Base-by-base conservation (phyloP, 2,888 invertebrate species). In the Polyommatus iphigenia region DNA sequence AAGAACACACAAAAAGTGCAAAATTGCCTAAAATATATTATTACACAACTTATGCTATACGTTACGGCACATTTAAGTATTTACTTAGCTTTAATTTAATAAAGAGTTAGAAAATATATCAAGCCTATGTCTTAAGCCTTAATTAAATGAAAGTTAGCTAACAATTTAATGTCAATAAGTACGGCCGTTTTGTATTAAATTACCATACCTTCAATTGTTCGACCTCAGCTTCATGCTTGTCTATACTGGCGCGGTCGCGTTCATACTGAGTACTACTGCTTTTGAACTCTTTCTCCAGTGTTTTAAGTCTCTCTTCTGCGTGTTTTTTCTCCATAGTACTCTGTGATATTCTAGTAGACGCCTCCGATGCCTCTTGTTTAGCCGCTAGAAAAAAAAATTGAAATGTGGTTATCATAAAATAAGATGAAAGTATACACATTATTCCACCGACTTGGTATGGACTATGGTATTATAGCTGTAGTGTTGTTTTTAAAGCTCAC, bases 311-410 rank as follows among this genome's bases (percentile, higher is more conserved):
- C 76, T 91, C 93, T 78, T 95, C 95, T 6, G 95, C 95, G 83
- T 97, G 96, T 32, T 93, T 93, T 82, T 96, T 89, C 86, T 96
- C 96, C 97, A 98, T 97, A 78, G 95, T 95, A 24, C 96, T 96
- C 81, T 97, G 97, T 81, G 97, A 96, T 15, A 96, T 95, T 81
- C 97, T 96, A 0, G 98, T 98, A 80, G 96, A 95, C 0, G 97
- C 97, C 85, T 96, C 96, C 10, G 97, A 96, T 0, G 97, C 95
- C 77, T 95, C 96, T 83, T 97, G 96, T 86, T 97, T 97, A 0
- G 97, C 97, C 85, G 95, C 97, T 97, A 85, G 71, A 87, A 71
- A 13, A 29, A 50, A 76, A 36, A 24, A 10, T 41, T 3, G 46
- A 7, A 46, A 46, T 46, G 46, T 46, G 46, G 46, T 46, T 46